Conservation (phyloP, 2,888 invertebrate genomes). For the Leucozona laternaria region DNA sequence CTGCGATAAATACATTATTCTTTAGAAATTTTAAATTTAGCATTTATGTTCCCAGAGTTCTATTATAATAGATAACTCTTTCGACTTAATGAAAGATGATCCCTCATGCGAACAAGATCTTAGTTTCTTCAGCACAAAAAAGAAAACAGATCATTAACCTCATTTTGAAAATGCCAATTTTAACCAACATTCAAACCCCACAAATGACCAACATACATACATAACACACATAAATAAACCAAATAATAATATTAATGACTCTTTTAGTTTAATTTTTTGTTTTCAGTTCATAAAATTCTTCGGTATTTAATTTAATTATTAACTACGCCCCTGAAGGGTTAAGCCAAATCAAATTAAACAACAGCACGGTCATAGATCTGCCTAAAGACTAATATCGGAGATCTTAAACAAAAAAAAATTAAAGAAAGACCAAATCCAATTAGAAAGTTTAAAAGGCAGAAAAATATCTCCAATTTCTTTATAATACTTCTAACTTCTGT, state of each 20-base stretch:
- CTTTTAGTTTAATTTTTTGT: background rate
- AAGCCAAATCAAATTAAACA: conserved; percentile 18
- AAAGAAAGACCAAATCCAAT: conserved; percentile 54
- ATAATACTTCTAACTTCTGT: conserved; percentile 25
- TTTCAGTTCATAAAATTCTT: conserved; percentile 55
- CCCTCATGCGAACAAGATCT: background rate
- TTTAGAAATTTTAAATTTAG: background rate
- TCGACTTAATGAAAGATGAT: background rate
- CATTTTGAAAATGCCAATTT: conserved; percentile 1
- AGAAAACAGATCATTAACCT: background rate
- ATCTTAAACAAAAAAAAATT: background rate
- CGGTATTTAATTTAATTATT: conserved; percentile 60
- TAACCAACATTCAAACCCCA: background rate
- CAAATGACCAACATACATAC: background rate
- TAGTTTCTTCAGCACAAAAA: background rate
- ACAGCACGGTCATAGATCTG: conserved; percentile 14
- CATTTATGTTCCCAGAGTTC: background rate
- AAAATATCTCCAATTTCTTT: conserved; percentile 64
- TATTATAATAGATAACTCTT: background rate
- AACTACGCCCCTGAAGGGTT: background rate
- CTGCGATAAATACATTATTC: background rate
- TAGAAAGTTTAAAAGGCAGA: conserved; percentile 71
- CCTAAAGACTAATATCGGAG: conserved; percentile 8
- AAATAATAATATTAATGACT: conserved; percentile 37
- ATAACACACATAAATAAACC: background rate